A percentile compares a stretch with the other conserved stretches of the same genome.
Conservation (phyloP, 1,140 invertebrate species). For the Glomeris maerens region DNA sequence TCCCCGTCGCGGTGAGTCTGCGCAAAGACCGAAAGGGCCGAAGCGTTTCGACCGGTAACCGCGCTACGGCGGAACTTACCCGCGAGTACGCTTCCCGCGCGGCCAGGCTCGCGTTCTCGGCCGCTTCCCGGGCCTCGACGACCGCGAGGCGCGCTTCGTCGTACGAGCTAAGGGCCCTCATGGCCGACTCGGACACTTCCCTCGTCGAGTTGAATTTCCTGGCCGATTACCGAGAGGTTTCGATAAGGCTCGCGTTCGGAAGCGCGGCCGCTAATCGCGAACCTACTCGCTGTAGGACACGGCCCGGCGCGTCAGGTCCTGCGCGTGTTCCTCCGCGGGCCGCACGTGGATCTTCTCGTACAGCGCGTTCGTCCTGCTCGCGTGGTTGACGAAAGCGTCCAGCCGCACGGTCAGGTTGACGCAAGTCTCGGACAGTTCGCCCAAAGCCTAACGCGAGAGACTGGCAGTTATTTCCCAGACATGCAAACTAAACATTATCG, state of each 20-base stretch:
- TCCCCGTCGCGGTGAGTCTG: constrained; percentile 2
- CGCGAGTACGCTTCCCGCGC: constrained; percentile 42
- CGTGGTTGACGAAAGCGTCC: too few species aligned
- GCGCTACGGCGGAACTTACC: constrained; percentile 30
- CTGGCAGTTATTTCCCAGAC: too few species aligned
- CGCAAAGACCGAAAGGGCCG: neutral
- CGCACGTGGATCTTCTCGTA: constrained; percentile 49
- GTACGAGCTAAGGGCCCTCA: constrained; percentile 66
- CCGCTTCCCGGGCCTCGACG: constrained; percentile 43
- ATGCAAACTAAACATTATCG: too few species aligned
- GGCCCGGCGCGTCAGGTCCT: constrained; percentile 43
- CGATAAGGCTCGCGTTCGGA: too few species aligned
- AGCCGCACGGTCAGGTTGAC: too few species aligned
- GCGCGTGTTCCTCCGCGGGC: constrained; percentile 49
- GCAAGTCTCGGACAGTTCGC: too few species aligned
- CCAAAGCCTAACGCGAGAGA: too few species aligned
- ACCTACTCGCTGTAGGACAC: too few species aligned
- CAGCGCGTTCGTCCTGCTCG: constrained; percentile 46
- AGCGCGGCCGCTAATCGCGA: too few species aligned
- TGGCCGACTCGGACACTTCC: constrained; percentile 47
- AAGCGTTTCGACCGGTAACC: constrained; percentile 1
- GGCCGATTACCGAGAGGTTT: too few species aligned
- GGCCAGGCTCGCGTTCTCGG: constrained; percentile 45
- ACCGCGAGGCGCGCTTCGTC: too few species aligned
- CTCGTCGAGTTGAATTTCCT: constrained; percentile 51